These are phyloP conservation scores for Epinephelus awoara DNA, from an alignment of 2,797 vertebrate species.

Conservation along the genomic window DNA sequence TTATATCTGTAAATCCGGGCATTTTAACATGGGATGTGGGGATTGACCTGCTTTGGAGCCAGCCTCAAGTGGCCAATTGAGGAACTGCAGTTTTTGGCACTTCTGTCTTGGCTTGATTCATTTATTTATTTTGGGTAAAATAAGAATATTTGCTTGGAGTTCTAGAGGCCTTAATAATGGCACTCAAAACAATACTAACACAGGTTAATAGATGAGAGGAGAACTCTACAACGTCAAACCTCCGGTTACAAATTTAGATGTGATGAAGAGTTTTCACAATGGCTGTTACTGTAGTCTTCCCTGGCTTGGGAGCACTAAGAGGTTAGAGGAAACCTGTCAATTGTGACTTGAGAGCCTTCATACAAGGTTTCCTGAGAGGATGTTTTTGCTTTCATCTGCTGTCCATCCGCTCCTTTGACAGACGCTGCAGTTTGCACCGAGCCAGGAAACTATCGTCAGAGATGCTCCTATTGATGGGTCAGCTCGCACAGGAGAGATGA, in stretches of 20 bases:
- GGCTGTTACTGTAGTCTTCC: background rate
- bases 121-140: too few relatives aligned
- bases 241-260: background rate
- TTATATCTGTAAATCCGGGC: too few relatives aligned
- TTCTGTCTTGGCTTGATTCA: too few relatives aligned
- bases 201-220: background rate
- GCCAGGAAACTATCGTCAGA: constrained; percentile 38
- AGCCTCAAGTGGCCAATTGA: too few relatives aligned
- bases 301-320: constrained; percentile 6
- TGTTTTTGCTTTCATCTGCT: constrained; percentile 58
- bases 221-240: background rate
- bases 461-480: constrained; percentile 59
- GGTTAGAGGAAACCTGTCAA: constrained; percentile 25
- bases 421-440: constrained; percentile 40
- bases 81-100: too few relatives aligned
- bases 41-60: too few relatives aligned
- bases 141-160: too few relatives aligned
- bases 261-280: background rate
- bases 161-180: too few relatives aligned
- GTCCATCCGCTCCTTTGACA: constrained; percentile 54
- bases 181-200: background rate
- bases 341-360: constrained; percentile 45
- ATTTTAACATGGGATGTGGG: too few relatives aligned
- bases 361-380: constrained; percentile 38
- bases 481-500: constrained; percentile 56